Evolutionary conservation across 2,797 vertebrate genomes (phyloP).

Genomic region (Thaleichthys pacificus): DNA sequence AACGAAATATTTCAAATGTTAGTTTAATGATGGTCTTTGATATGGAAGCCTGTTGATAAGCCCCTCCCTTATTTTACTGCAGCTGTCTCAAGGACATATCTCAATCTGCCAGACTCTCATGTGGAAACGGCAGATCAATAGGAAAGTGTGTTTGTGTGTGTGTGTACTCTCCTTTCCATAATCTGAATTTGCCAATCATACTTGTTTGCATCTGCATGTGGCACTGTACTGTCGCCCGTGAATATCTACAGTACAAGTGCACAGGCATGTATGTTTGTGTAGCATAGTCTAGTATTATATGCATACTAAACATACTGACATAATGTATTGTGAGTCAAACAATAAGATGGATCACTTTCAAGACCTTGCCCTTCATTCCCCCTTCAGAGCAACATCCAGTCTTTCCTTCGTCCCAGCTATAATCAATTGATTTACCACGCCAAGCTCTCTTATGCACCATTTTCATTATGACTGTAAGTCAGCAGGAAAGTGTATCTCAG

Average conservation of each 20-base stretch:
- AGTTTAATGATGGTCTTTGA: background rate
- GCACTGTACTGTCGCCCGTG: background rate
- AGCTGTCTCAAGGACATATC: slow-evolving; percentile 10
- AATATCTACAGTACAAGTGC: background rate
- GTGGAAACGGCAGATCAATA: background rate
- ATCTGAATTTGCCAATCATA: background rate
- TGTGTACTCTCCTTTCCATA: background rate
- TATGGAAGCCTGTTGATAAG: background rate
- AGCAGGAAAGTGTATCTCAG: slow-evolving; percentile 38
- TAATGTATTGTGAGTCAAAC: no score
- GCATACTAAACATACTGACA: background rate
- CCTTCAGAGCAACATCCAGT: slow-evolving; percentile 20
- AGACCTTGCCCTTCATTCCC: slow-evolving; percentile 28
- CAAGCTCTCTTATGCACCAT: slow-evolving; percentile 31
- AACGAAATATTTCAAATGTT: background rate
- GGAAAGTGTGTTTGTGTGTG: background rate
- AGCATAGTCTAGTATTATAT: background rate
- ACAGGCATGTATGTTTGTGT: background rate
- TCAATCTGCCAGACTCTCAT: background rate
- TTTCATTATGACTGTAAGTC: slow-evolving; percentile 33
- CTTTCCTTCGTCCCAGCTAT: slow-evolving; percentile 38
- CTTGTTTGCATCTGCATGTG: background rate
- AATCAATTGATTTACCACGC: slow-evolving; percentile 31
- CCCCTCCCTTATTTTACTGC: background rate
- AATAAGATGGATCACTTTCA: background rate